Percentiles rank a stretch among this genome's conserved stretches.
Evolutionary conservation across 92 coral and sea anemone genomes (phyloP).

Genomic region (Actinernus sp.): DNA sequence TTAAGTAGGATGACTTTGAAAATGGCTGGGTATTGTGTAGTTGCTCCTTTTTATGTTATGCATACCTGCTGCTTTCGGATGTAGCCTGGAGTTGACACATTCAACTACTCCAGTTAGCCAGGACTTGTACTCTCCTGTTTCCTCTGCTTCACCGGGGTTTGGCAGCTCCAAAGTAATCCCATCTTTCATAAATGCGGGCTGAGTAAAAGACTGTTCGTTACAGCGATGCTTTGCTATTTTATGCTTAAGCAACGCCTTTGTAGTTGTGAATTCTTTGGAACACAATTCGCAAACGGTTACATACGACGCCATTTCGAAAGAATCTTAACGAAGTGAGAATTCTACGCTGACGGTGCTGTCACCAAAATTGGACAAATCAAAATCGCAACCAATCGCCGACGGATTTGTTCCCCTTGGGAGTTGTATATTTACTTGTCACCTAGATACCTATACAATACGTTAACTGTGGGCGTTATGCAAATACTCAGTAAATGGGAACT

Average conservation of each 20-base stretch:
- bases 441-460: too few species aligned
- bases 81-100: constrained; percentile 23
- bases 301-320: background rate
- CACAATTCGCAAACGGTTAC: background rate
- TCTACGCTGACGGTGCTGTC: too few species aligned
- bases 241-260: background rate
- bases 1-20: too few species aligned
- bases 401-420: background rate
- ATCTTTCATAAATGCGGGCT: background rate
- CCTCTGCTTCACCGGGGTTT: background rate
- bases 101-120: constrained; percentile 29
- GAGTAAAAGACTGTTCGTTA: background rate
- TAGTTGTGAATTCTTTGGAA: background rate
- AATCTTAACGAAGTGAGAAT: too few species aligned
- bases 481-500: too few species aligned
- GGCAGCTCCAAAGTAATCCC: background rate
- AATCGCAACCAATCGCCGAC: too few species aligned
- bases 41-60: background rate
- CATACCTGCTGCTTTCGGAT: constrained; percentile 33
- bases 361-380: too few species aligned
- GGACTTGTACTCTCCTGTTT: background rate
- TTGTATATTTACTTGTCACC: background rate
- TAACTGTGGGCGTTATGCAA: too few species aligned
- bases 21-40: background rate
- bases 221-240: background rate